A percentile compares a stretch with the other conserved stretches of the same genome.
Conservation (phyloP, 2,797 vertebrate genomes). For the Danionella dracula region DNA sequence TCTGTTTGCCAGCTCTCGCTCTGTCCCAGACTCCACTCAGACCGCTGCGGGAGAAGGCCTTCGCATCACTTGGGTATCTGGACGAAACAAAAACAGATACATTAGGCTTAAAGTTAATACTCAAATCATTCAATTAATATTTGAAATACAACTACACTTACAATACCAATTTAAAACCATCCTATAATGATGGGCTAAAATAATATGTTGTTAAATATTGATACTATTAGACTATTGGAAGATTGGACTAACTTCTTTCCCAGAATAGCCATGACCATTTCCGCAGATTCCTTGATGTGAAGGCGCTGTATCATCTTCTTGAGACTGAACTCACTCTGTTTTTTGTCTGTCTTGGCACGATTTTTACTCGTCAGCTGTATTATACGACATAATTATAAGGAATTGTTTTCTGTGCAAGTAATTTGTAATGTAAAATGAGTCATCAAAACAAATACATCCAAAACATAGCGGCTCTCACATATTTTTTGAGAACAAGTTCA, state of each 20-base stretch:
- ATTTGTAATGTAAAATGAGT: not conserved
- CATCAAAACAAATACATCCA: not conserved
- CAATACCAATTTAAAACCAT: too few species aligned
- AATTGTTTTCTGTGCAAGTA: not conserved
- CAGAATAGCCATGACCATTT: slow-evolving; percentile 78
- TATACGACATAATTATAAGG: not conserved
- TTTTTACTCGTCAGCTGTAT: slow-evolving; percentile 36
- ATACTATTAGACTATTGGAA: too few species aligned
- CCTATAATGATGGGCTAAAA: too few species aligned
- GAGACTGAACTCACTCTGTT: slow-evolving; percentile 70
- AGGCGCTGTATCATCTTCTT: slow-evolving; percentile 80
- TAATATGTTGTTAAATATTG: too few species aligned
- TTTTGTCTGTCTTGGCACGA: slow-evolving; percentile 61
- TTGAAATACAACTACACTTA: too few species aligned
- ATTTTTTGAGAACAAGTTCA: slow-evolving; percentile 36
- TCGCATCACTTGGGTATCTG: slow-evolving; percentile 77
- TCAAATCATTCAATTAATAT: too few species aligned
- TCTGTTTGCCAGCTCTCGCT: slow-evolving; percentile 70
- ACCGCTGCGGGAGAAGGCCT: slow-evolving; percentile 70
- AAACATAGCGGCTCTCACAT: slow-evolving; percentile 50
- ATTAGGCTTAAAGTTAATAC: too few species aligned
- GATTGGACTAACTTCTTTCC: slow-evolving; percentile 76
- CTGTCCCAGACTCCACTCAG: slow-evolving; percentile 79
- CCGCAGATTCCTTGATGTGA: slow-evolving; percentile 79
- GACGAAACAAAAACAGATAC: not conserved